Evolutionary conservation across 2,797 vertebrate species (phyloP).

Genomic region (Dicrostonyx torquatus): DNA sequence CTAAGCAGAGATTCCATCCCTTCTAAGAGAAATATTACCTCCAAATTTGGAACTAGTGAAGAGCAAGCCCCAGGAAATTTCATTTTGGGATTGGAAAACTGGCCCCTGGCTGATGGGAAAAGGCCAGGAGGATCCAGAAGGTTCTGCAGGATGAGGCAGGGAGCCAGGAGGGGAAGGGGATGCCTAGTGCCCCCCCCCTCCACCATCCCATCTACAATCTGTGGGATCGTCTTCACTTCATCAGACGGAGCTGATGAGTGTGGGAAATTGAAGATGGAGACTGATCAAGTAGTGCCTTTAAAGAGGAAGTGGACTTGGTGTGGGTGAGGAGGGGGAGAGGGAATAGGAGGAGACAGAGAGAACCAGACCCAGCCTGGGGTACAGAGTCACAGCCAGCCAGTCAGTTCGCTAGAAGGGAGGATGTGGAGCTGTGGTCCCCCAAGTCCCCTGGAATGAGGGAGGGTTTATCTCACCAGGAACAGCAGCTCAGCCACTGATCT

Average conservation of each 20-base stretch:
- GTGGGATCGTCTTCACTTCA: conserved; percentile 81
- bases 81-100: background rate
- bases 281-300: conserved; percentile 86
- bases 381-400: background rate
- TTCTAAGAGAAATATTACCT: conserved; percentile 54
- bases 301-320: conserved; percentile 73
- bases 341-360: no score
- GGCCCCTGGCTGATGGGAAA: background rate
- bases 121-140: background rate
- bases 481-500: conserved; percentile 88
- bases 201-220: conserved; percentile 67
- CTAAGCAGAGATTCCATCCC: conserved; percentile 16
- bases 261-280: conserved; percentile 84
- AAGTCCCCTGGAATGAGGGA: conserved; percentile 64
- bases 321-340: background rate
- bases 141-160: background rate
- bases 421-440: background rate
- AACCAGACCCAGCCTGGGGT: background rate
- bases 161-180: background rate
- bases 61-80: background rate
- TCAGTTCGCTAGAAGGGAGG: background rate
- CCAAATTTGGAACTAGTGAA: conserved; percentile 39
- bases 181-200: conserved; percentile 35
- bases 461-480: conserved; percentile 87
- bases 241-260: conserved; percentile 84